Base-by-base conservation (phyloP, 2,797 vertebrate genomes). In the Merluccius polli region DNA sequence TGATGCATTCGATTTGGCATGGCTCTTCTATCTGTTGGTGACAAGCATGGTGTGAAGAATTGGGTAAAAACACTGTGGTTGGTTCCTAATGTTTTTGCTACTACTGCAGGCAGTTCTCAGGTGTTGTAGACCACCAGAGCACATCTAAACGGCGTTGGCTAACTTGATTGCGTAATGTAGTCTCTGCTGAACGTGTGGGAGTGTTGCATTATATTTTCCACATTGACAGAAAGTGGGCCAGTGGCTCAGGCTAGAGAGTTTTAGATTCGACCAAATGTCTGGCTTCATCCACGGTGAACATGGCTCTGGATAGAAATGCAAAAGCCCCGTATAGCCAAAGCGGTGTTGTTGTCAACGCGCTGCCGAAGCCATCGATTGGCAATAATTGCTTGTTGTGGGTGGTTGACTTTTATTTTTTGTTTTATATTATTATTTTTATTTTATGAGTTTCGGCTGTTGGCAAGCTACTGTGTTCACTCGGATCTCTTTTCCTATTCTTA, bases 171-270 rank as follows among this genome's bases (percentile, higher is more conserved):
- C 82, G 78, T 91, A 91, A 90, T 83, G 75, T 76, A 76, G 83
- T 85, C 82, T 83, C 16, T 59, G 80, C 77, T 0, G 74, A 86
- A 85, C 85, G 87, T 83, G 91, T 90, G 87, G 91, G 86, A 88
- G 88, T 79, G 84, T 79, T 85, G 82, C 84, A 88, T 85, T 89
- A 80, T 73, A 74, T 83, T 83, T 83, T 83, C 77, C 78, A 80
- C 48, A 87, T 80, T 87, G 86, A 88, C 88, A 88, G 80, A 85
- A 90, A 87, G 84, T 87, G 81, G 89, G 88, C 86, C 89, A 86
- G 83, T 59, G 78, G 81, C 82, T 77, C 77, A 73, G 77, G 81
- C 82, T 77, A 76, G 73, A 63, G 41, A 76, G 76, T 73, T 73
- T 59, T 27, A 4, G 75, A 73, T 75, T 83, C 8, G 30, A 79